These are phyloP conservation scores for Corythaeola cristata DNA, from an alignment of 2,113 vertebrate genomes.

Conservation along the genomic window DNA sequence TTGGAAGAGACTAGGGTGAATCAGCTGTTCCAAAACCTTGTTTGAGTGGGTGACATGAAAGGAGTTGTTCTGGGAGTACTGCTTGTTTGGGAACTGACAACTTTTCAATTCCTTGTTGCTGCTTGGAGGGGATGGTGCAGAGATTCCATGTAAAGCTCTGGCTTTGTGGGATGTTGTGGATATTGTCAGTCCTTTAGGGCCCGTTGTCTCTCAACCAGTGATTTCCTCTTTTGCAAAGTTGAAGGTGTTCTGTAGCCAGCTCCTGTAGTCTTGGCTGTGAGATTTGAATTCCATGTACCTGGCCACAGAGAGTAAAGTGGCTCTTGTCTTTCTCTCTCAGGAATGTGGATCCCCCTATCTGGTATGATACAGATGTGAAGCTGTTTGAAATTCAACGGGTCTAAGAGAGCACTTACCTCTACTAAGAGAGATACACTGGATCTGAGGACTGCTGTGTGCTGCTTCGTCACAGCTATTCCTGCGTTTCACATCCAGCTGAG, in stretches of 20 bases:
- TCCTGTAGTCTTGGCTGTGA: background rate
- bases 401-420: conserved; percentile 71
- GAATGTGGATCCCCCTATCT: conserved; percentile 96
- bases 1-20: background rate
- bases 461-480: conserved; percentile 64
- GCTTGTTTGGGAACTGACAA: background rate
- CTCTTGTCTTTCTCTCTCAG: conserved; percentile 72
- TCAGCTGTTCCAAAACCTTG: background rate
- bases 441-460: conserved; percentile 58
- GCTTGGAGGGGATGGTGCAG: background rate
- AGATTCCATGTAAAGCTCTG: background rate
- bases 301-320: background rate
- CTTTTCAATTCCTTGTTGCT: background rate
- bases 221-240: background rate
- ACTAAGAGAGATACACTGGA: conserved; percentile 56
- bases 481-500: conserved; percentile 67
- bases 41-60: background rate
- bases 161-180: background rate
- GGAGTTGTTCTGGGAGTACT: background rate
- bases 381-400: conserved; percentile 99
- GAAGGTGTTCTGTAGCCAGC: background rate
- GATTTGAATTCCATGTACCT: background rate
- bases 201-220: background rate
- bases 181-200: background rate
- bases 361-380: conserved; percentile 98